Conservation (phyloP, 1,140 invertebrate genomes). For the Protaetia brevitarsis region DNA sequence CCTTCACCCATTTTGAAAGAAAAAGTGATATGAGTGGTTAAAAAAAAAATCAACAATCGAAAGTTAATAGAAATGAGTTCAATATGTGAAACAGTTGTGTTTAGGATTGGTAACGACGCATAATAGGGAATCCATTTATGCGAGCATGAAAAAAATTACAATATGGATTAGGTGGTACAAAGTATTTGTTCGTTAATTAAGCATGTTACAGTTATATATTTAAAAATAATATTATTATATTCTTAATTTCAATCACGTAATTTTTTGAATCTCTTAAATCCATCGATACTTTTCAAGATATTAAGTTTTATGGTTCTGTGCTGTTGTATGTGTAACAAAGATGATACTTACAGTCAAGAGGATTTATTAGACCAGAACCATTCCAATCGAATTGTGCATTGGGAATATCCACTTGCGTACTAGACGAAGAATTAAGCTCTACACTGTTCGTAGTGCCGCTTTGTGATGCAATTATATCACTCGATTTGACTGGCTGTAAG, state of each 20-base stretch:
- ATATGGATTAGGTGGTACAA: background rate
- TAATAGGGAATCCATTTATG: conserved; percentile 36
- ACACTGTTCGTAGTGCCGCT: background rate
- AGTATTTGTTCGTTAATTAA: background rate
- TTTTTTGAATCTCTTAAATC: too few species aligned
- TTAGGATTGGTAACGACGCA: conserved; percentile 32
- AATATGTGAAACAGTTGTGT: conserved; percentile 33
- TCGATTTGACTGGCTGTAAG: conserved; percentile 68
- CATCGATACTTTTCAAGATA: background rate
- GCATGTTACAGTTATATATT: background rate
- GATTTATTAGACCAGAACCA: conserved; percentile 62
- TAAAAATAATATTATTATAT: too few species aligned
- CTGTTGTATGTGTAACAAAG: background rate
- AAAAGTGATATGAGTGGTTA: background rate
- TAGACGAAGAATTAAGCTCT: conserved; percentile 2
- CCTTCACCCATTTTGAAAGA: conserved; percentile 27
- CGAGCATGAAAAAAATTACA: conserved; percentile 36
- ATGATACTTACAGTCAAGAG: conserved; percentile 62
- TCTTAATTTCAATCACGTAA: too few species aligned
- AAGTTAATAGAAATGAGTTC: background rate
- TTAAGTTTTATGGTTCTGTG: background rate
- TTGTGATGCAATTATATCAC: conserved; percentile 41
- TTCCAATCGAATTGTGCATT: conserved; percentile 66
- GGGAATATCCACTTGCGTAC: conserved; percentile 51
- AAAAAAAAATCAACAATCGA: background rate